These are phyloP conservation scores for Sebastes diaconus DNA, from an alignment of 2,797 vertebrate genomes.

Conservation along the genomic window DNA sequence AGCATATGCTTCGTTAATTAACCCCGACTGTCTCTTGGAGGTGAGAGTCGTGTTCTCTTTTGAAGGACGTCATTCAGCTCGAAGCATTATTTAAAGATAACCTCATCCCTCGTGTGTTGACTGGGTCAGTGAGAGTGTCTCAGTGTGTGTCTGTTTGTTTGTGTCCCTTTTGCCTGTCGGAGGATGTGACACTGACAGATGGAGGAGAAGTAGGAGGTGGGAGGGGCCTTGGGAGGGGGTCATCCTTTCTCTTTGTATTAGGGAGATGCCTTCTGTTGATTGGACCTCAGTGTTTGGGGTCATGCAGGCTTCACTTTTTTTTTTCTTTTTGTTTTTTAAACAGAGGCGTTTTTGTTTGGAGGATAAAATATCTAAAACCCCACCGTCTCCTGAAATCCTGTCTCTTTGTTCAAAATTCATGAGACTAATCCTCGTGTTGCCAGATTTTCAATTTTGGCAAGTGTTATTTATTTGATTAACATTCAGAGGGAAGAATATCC, in stretches of 20 bases:
- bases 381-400: slow-evolving; percentile 5
- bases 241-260: slow-evolving; percentile 75
- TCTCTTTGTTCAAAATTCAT: slow-evolving; percentile 52
- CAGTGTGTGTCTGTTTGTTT: slow-evolving; percentile 22
- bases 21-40: slow-evolving; percentile 15
- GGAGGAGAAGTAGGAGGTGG: slow-evolving; percentile 75
- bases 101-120: slow-evolving; percentile 42
- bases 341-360: slow-evolving; percentile 41
- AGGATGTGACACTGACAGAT: slow-evolving; percentile 83
- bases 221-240: slow-evolving; percentile 62
- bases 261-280: slow-evolving; percentile 74
- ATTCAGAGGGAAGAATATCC: background rate
- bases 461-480: slow-evolving; percentile 8
- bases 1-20: slow-evolving; percentile 26
- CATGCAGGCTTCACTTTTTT: slow-evolving; percentile 34
- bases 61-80: slow-evolving; percentile 25
- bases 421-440: slow-evolving; percentile 33
- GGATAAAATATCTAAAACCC: slow-evolving; percentile 45
- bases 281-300: slow-evolving; percentile 63
- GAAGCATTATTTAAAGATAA: slow-evolving; percentile 47
- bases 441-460: slow-evolving; percentile 16
- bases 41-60: slow-evolving; percentile 27
- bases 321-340: background rate
- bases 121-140: slow-evolving; percentile 36
- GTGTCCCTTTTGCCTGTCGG: slow-evolving; percentile 68